Percentiles rank a stretch among this genome's conserved stretches.
Evolutionary conservation across 2,888 invertebrate species (phyloP).

Genomic region (Ochropacha duplaris): DNA sequence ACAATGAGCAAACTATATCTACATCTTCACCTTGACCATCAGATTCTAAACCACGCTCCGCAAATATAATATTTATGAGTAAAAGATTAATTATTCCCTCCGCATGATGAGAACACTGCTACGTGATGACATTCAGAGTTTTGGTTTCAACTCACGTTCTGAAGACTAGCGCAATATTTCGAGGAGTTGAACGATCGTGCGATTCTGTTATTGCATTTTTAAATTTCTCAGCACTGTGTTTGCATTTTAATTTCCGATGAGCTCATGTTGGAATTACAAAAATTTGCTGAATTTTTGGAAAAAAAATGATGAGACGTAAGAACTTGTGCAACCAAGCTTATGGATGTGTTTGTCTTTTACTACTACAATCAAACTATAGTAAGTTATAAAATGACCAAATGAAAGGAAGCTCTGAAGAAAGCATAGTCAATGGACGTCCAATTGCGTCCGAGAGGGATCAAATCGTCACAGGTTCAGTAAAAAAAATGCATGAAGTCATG

Average conservation of each 20-base stretch:
- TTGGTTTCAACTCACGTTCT: conserved; percentile 40
- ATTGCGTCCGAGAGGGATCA: too few relatives aligned
- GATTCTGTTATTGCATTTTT: conserved; percentile 19
- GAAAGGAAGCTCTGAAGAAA: too few relatives aligned
- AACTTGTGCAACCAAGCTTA: too few relatives aligned
- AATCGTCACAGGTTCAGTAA: too few relatives aligned
- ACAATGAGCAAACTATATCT: background rate
- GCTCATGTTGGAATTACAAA: conserved; percentile 9
- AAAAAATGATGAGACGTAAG: conserved; percentile 7
- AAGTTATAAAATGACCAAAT: too few relatives aligned
- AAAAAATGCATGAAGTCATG: too few relatives aligned
- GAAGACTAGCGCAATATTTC: conserved; percentile 22
- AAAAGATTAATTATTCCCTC: conserved; percentile 46
- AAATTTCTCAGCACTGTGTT: conserved; percentile 29
- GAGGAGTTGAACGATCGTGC: conserved; percentile 37
- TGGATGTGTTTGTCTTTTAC: too few relatives aligned
- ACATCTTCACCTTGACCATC: conserved; percentile 1
- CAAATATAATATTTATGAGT: conserved; percentile 34
- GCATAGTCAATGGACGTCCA: too few relatives aligned
- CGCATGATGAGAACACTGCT: conserved; percentile 53
- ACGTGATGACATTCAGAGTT: conserved; percentile 42
- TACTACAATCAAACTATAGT: too few relatives aligned
- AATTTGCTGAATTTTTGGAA: conserved; percentile 12
- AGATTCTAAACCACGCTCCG: conserved; percentile 5
- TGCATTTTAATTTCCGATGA: conserved; percentile 18